These are phyloP conservation scores for Acanthochromis polyacanthus DNA, from an alignment of 2,113 vertebrate genomes.

Conservation along the genomic window DNA sequence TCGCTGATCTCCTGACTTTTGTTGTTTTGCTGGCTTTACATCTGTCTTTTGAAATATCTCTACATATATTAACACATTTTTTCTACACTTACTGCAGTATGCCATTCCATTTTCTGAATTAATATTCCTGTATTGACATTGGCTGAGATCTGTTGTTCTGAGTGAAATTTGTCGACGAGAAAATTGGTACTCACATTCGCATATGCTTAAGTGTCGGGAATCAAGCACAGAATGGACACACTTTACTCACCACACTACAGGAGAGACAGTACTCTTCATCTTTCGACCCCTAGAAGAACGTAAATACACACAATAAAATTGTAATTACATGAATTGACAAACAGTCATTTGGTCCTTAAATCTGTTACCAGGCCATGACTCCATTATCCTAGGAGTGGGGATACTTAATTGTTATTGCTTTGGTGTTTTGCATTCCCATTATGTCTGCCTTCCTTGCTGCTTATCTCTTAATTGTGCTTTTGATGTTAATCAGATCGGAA, in stretches of 20 bases:
- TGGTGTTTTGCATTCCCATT: constrained; percentile 76
- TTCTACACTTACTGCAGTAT: too few species aligned
- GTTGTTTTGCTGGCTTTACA: too few species aligned
- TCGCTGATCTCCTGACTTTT: too few species aligned
- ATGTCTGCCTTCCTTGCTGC: constrained; percentile 70
- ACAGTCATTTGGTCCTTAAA: constrained; percentile 61
- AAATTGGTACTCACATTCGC: constrained; percentile 2
- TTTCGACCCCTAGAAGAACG: constrained; percentile 32
- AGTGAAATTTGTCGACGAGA: too few species aligned
- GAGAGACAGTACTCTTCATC: constrained; percentile 37
- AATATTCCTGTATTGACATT: too few species aligned
- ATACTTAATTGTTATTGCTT: constrained; percentile 72
- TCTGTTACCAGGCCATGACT: constrained; percentile 58
- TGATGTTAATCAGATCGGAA: constrained; percentile 75
- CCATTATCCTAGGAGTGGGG: constrained; percentile 55
- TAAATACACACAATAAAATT: constrained; percentile 47
- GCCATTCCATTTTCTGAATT: too few species aligned
- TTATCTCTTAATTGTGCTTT: constrained; percentile 83
- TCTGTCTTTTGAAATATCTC: too few species aligned
- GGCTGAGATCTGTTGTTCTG: too few species aligned
- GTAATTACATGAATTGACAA: constrained; percentile 60
- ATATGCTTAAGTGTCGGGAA: not conserved
- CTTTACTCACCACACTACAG: not conserved
- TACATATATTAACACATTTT: too few species aligned
- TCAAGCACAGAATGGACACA: not conserved